Evolutionary conservation across 2,888 invertebrate genomes (phyloP).

Genomic region (Hesperia comma): DNA sequence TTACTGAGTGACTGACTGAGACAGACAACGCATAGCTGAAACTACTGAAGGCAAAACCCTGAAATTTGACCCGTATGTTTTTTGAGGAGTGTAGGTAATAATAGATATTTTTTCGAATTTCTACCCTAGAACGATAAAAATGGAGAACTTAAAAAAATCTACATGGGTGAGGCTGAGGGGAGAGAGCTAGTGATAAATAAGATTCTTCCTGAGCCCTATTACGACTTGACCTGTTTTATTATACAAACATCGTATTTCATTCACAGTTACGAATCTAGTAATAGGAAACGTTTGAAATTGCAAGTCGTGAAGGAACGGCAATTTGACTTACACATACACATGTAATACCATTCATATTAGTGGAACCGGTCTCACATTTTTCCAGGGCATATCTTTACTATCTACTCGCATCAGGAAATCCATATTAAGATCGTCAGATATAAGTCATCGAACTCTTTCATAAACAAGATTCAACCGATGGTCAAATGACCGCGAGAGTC

Average conservation of each 20-base stretch:
- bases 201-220: not conserved
- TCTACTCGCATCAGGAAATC: constrained; percentile 24
- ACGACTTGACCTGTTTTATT: not conserved
- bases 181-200: too few relatives aligned
- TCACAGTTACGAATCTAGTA: constrained; percentile 12
- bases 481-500: constrained; percentile 17
- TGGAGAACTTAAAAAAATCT: too few relatives aligned
- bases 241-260: not conserved
- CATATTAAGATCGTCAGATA: constrained; percentile 14
- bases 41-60: too few relatives aligned
- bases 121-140: too few relatives aligned
- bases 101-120: too few relatives aligned
- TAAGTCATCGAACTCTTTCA: constrained; percentile 22
- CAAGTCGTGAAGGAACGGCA: constrained; percentile 22
- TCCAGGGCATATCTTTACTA: constrained; percentile 29
- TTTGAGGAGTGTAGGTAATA: too few relatives aligned
- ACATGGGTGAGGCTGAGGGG: too few relatives aligned
- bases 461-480: constrained; percentile 25
- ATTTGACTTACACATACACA: not conserved
- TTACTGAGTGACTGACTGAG: too few relatives aligned
- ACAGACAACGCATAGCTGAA: too few relatives aligned
- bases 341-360: not conserved
- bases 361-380: constrained; percentile 30
- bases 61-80: too few relatives aligned
- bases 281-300: constrained; percentile 11